Evolutionary conservation across 2,797 vertebrate genomes (phyloP), one percentile per base, ranked within the genome.

Genomic region (Trichosurus vulpecula): DNA sequence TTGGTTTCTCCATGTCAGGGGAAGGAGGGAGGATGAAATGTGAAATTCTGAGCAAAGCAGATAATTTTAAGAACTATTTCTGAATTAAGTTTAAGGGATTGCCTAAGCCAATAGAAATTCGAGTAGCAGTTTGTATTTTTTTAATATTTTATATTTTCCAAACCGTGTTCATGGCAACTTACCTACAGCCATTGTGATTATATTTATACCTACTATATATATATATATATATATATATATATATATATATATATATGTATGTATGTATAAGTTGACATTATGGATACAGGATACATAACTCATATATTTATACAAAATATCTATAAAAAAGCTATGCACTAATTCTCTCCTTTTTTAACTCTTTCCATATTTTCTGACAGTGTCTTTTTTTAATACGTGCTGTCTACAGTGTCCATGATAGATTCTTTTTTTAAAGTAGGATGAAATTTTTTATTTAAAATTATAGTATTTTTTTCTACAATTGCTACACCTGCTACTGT

Each of bases 11-110:
- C 16, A 9, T 97, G 94, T 91, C 51, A 3, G 30, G 87, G 4
- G 96, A 97, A 41, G 6, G 41, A 27, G n/a, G 14, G 4, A 27
- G 22, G 8, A 41, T 22, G 91, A 95, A 96, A 16, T 93, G 52
- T 94, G 90, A 87, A 95, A 95, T 91, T 25, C 27, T 54, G 52
- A 94, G 57, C 54, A 97, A 92, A 94, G 52, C 94, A 96, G 96
- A 74, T 94, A 94, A 94, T 95, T 92, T 95, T 96, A 94, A 54
- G 92, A 95, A 96, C 53, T 27, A 95, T 94, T 96, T 91, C 95
- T 58, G 74, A 94, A n/a, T 30, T 90, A 91, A 96, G n/a, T 95
- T 96, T 95, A 95, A 97, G 90, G 52, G 92, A 54, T 92, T 56
- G 0, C 58, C 8, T 92, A 96, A 91, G 89, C n/a, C 29, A 90